Base-by-base conservation (phyloP, 2,888 invertebrate species). In the Tetrapedia diversipes region DNA sequence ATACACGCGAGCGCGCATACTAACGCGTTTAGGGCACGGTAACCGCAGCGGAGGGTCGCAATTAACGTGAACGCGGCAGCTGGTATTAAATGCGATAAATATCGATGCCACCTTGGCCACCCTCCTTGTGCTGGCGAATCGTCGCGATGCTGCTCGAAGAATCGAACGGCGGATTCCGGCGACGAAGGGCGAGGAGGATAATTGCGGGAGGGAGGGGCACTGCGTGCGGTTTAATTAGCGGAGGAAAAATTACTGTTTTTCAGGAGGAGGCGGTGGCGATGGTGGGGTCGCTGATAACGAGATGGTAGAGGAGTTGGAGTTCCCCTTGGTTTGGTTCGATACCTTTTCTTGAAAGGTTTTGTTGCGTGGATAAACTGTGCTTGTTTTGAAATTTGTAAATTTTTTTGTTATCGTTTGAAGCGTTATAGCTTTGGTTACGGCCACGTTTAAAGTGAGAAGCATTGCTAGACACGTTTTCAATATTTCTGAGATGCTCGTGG, bases 11-110 rank as follows among this genome's bases (percentile, higher is more conserved):
- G 32, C 64, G 34, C 43, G 51, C n/a, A n/a, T n/a, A n/a, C n/a
- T n/a, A n/a, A n/a, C n/a, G n/a, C n/a, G n/a, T n/a, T n/a, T n/a
- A n/a, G n/a, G n/a, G n/a, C n/a, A n/a, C n/a, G n/a, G n/a, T 69
- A 74, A 77, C 73, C 70, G 47, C 67, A 61, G 14, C 29, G 51
- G 47, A 24, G 64, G 67, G 24, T n/a, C 47, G 56, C 69, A 78
- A 81, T 81, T 81, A 78, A 81, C 61, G 66, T 72, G 71, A 78
- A 68, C 57, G 63, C 63, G 64, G 43, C 47, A 43, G 63, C 59
- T 32, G 69, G 49, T 80, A 78, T 79, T 79, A 79, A 79, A 73
- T 51, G 66, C 65, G 60, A 79, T 80, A 80, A 80, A 79, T 80
- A 75, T 75, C 80, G 80, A 70, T 69, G 61, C 78, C 47, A 66